A percentile compares a stretch with the other conserved stretches of the same genome.
These are phyloP conservation scores for Chrysolina americana DNA, from an alignment of 2,888 invertebrate species.

Conservation along the genomic window DNA sequence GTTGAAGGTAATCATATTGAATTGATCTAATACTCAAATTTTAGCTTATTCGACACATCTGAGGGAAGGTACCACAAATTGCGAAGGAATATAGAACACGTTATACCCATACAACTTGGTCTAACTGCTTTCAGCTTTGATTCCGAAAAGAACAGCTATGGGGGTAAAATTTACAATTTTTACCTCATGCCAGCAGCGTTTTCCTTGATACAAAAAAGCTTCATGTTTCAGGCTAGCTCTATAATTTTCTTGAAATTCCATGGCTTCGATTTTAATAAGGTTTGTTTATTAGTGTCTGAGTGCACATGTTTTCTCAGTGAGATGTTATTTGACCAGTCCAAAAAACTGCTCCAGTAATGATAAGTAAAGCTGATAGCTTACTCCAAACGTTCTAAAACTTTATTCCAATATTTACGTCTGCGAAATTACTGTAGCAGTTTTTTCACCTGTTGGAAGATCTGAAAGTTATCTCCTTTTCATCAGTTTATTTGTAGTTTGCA, in stretches of 20 bases:
- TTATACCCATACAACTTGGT: conserved; percentile 80
- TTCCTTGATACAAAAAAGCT: conserved; percentile 74
- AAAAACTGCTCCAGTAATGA: not conserved
- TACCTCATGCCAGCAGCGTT: conserved; percentile 78
- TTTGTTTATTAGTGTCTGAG: conserved; percentile 61
- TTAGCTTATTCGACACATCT: conserved; percentile 75
- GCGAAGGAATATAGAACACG: conserved; percentile 69
- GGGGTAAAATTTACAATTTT: conserved; percentile 77
- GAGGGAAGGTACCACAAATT: conserved; percentile 73
- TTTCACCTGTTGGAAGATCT: not conserved
- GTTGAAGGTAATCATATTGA: conserved; percentile 11
- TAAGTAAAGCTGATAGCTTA: not conserved
- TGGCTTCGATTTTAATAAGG: conserved; percentile 85
- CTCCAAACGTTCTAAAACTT: no score
- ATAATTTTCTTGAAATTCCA: conserved; percentile 76
- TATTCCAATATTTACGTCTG: no score
- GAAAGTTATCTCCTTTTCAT: not conserved
- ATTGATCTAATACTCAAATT: conserved; percentile 53
- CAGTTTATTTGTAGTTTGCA: conserved; percentile 72
- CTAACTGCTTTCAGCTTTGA: conserved; percentile 77
- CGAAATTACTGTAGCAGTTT: not conserved
- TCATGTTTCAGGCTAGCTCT: conserved; percentile 77
- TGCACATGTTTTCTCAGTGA: not conserved
- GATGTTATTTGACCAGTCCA: not conserved
- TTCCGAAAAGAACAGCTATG: conserved; percentile 74